Conservation (phyloP, 2,113 vertebrate species). For the Oreotrochilus melanogaster region DNA sequence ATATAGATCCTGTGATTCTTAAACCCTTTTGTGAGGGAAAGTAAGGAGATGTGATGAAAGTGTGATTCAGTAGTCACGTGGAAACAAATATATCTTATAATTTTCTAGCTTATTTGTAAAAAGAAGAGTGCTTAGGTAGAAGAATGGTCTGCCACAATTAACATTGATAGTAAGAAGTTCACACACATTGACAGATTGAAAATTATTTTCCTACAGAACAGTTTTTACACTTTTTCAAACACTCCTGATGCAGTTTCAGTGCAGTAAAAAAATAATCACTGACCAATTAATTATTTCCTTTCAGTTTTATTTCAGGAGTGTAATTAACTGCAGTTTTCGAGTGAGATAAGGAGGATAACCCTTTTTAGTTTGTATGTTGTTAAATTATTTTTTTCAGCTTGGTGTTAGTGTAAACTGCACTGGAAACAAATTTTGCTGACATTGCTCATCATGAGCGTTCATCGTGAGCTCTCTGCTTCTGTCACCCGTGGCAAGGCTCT, state of each 20-base stretch:
- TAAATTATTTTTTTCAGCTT: background rate
- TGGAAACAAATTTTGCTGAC: background rate
- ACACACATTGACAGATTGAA: background rate
- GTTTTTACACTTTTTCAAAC: background rate
- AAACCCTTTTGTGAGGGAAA: background rate
- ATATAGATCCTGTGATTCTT: background rate
- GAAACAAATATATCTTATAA: background rate
- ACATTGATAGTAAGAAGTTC: background rate
- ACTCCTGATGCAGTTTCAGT: background rate
- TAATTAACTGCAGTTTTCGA: background rate
- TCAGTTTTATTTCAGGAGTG: background rate
- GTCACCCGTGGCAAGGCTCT: rapidly evolving
- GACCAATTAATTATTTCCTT: background rate
- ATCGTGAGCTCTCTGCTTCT: background rate
- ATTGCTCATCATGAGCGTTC: rapidly evolving
- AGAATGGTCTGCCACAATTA: background rate
- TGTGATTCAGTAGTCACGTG: background rate
- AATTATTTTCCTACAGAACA: background rate
- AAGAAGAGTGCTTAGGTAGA: background rate
- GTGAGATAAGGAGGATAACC: background rate
- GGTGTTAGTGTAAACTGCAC: background rate
- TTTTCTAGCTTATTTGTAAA: background rate
- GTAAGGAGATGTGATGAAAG: background rate
- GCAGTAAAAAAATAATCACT: background rate
- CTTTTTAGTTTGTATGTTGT: background rate